Percentiles rank a stretch among this genome's conserved stretches.
Evolutionary conservation across 2,113 vertebrate genomes (phyloP).

Genomic region (Nothobranchius furzeri): DNA sequence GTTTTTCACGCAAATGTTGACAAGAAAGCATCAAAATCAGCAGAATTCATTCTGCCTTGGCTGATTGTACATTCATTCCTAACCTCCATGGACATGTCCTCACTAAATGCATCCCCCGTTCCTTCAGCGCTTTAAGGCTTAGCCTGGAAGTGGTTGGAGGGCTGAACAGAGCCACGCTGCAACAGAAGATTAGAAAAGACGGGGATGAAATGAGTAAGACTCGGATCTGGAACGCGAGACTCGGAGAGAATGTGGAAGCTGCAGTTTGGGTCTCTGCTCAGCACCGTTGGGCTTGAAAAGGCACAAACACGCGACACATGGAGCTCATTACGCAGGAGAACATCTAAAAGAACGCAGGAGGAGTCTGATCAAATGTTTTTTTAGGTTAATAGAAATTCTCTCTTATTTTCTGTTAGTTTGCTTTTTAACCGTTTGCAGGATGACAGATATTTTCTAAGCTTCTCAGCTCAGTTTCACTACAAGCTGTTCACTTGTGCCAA

Average conservation of each 20-base stretch:
- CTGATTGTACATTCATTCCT: no score
- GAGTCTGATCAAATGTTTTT: no score
- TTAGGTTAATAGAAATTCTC: no score
- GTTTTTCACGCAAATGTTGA: no score
- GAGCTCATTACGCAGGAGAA: not conserved
- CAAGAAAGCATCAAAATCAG: no score
- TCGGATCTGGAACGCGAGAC: conserved; percentile 51
- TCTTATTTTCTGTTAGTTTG: no score
- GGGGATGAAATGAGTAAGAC: conserved; percentile 38
- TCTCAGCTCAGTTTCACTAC: conserved; percentile 13
- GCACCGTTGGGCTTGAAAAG: conserved; percentile 5
- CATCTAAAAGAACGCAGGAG: not conserved
- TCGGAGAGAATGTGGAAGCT: no score
- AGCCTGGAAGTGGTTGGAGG: conserved; percentile 40
- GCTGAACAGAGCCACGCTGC: conserved; percentile 20
- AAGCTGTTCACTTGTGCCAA: not conserved
- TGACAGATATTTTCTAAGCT: conserved; percentile 36
- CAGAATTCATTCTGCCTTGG: no score
- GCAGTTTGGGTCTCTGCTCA: conserved; percentile 4
- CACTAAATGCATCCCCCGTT: no score
- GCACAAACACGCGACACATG: not conserved
- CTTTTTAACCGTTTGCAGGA: conserved; percentile 17
- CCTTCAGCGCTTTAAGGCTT: conserved; percentile 23
- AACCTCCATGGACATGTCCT: no score
- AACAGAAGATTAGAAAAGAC: conserved; percentile 49